Evolutionary conservation across 2,113 vertebrate species (phyloP), one percentile per base, ranked within the genome.

Genomic region (Clarias macrocephalus): DNA sequence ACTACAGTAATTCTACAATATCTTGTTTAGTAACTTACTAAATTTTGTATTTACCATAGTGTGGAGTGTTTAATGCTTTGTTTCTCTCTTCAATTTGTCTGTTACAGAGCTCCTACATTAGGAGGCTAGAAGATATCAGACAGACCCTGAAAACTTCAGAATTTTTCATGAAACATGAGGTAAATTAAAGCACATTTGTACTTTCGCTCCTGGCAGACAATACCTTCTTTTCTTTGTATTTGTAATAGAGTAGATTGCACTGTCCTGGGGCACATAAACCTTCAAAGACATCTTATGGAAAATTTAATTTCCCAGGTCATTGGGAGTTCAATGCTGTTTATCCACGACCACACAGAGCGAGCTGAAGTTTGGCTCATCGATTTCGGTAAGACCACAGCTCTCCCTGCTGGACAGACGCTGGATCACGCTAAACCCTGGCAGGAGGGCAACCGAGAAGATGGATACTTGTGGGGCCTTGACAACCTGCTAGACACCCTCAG

Each of bases 271-370:
- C 33, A 19, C 42, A 18, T 28, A 48, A 8, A 1, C 28, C 65
- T 72, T 56, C 5, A 68, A 33, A 48, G 59, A 42, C 37, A 75
- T 33, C 16, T 65, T 72, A 11, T 28, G 70, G 42, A 66, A 54
- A 28, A 19, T 68, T 57, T 83, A 28, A 23, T 88, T 63, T 82
- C 80, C 21, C 52, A 97, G 98, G 97, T 99, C 5, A 97, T 99
- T n/a, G 98, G 98, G 91, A 99, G 98, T 93, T 99, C 98, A 9
- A 96, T 99, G 86, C 96, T 99, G 91, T 99, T 99, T 89, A 97
- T 99, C 89, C 98, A 99, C 0, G 97, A 99, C 92, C 95, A 96
- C 89, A 97, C 93, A 19, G 95, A 96, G 79, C 96, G 93, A 2
- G 97, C 97, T 0, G 95, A 98, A 6, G 95, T 99, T 72, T 99